A percentile compares a stretch with the other conserved stretches of the same genome.
These are phyloP conservation scores for Mechanitis messenoides DNA, from an alignment of 2,888 invertebrate species.

Conservation along the genomic window DNA sequence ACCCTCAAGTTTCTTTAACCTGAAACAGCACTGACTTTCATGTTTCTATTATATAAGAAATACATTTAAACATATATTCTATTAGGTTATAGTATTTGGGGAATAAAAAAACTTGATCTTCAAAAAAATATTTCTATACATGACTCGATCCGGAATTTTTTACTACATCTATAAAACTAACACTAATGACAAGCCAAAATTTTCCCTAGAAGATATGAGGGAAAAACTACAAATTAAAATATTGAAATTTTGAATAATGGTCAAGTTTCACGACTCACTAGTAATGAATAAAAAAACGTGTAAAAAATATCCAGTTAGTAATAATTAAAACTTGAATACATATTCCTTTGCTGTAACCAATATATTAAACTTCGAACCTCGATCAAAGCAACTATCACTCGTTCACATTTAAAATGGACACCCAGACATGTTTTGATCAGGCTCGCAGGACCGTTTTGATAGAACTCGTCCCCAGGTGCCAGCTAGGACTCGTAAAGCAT, in stretches of 20 bases:
- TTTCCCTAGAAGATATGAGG: no score
- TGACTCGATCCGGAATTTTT: no score
- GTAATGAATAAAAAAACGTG: no score
- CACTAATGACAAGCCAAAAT: no score
- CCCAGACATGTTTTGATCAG: conserved; percentile 34
- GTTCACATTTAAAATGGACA: conserved; percentile 20
- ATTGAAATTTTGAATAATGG: no score
- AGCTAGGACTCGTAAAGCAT: conserved; percentile 30
- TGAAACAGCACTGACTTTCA: not conserved
- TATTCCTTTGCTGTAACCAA: not conserved
- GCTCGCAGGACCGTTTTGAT: conserved; percentile 52
- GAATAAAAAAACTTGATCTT: no score
- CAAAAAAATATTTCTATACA: no score
- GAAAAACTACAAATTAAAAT: no score
- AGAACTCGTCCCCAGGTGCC: conserved; percentile 38
- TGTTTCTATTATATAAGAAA: not conserved
- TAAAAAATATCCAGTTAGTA: not conserved
- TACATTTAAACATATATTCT: not conserved
- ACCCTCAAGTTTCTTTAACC: conserved; percentile 32
- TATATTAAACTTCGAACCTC: not conserved
- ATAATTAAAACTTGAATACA: conserved; percentile 4
- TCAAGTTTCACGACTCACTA: no score
- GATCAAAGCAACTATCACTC: conserved; percentile 6
- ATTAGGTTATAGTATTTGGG: no score
- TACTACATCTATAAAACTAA: no score